A percentile compares a stretch with the other conserved stretches of the same genome.
phyloP scores from a whole-genome alignment of 2,797 vertebrate genomes.

The Sebastes kiyomatsui region DNA sequence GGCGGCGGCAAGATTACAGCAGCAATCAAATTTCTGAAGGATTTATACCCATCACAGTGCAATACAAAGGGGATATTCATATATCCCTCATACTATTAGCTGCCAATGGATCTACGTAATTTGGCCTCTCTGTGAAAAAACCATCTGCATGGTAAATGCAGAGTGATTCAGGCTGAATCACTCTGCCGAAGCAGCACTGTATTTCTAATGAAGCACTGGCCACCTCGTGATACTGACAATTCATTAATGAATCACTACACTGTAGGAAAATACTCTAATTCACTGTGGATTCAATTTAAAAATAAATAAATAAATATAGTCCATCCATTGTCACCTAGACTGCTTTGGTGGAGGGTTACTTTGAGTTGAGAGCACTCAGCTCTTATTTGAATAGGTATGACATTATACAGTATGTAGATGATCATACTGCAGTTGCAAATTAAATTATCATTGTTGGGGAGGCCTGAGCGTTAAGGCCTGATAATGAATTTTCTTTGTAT shows the following conservation, averaged over 20 bases:
- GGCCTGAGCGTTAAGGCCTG: neutral
- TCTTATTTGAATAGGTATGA: slow-evolving; percentile 40
- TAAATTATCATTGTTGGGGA: slow-evolving; percentile 29
- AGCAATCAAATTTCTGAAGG: slow-evolving; percentile 62
- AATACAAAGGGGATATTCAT: slow-evolving; percentile 65
- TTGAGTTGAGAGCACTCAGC: neutral
- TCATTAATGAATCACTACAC: slow-evolving; percentile 54
- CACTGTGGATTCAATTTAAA: slow-evolving; percentile 20
- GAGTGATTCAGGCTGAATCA: slow-evolving; percentile 56
- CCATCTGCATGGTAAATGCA: slow-evolving; percentile 65
- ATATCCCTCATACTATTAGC: slow-evolving; percentile 67
- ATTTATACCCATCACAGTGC: slow-evolving; percentile 62
- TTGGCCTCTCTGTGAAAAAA: slow-evolving; percentile 61
- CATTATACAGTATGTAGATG: slow-evolving; percentile 20
- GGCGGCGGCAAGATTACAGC: slow-evolving; percentile 25
- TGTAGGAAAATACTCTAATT: slow-evolving; percentile 42
- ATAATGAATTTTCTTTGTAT: slow-evolving; percentile 39
- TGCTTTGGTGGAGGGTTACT: neutral
- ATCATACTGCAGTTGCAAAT: slow-evolving; percentile 24
- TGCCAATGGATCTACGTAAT: slow-evolving; percentile 68
- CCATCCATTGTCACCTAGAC: neutral
- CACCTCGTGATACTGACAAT: slow-evolving; percentile 39
- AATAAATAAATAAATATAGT: neutral
- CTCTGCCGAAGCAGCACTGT: slow-evolving; percentile 41
- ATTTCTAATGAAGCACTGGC: slow-evolving; percentile 55